Percentiles rank a stretch among this genome's conserved stretches.
Evolutionary conservation across 2,888 invertebrate genomes (phyloP).

Genomic region (Drosophila sordidula): DNA sequence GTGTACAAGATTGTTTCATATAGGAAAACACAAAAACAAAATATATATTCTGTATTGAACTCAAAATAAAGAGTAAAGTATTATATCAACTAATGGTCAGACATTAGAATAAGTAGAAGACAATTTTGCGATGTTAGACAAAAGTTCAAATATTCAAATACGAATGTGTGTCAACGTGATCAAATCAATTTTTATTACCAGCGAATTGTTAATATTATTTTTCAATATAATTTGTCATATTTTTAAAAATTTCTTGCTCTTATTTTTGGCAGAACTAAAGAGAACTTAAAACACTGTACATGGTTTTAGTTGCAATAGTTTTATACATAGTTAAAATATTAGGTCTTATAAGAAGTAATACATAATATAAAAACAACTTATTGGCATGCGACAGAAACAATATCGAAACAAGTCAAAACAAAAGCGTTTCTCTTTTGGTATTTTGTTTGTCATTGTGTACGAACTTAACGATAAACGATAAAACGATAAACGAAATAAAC

Average conservation of each 20-base stretch:
- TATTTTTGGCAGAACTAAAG: conserved; percentile 62
- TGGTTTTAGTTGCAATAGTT: conserved; percentile 64
- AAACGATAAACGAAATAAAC: conserved; percentile 44
- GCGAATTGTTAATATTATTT: conserved; percentile 65
- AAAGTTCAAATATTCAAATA: conserved; percentile 64
- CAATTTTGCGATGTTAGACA: conserved; percentile 61
- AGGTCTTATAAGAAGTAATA: conserved; percentile 55
- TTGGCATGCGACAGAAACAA: conserved; percentile 59
- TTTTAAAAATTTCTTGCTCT: conserved; percentile 18
- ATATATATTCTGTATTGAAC: conserved; percentile 12
- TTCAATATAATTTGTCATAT: conserved; percentile 43
- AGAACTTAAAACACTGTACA: conserved; percentile 71
- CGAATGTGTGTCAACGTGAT: conserved; percentile 76
- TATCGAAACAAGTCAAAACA: conserved; percentile 42
- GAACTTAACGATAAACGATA: conserved; percentile 33
- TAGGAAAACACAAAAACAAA: conserved; percentile 8
- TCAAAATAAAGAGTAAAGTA: conserved; percentile 27
- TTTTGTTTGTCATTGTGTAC: conserved; percentile 36
- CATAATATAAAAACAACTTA: conserved; percentile 33
- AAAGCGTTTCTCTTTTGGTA: conserved; percentile 32
- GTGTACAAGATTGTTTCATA: conserved; percentile 13
- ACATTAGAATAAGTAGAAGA: conserved; percentile 43
- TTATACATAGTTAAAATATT: conserved; percentile 69
- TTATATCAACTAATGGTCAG: conserved; percentile 36
- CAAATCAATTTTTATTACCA: conserved; percentile 71